Percentiles rank a stretch among this genome's conserved stretches.
Conservation (phyloP, 2,113 vertebrate species). For the Rhea americana region DNA sequence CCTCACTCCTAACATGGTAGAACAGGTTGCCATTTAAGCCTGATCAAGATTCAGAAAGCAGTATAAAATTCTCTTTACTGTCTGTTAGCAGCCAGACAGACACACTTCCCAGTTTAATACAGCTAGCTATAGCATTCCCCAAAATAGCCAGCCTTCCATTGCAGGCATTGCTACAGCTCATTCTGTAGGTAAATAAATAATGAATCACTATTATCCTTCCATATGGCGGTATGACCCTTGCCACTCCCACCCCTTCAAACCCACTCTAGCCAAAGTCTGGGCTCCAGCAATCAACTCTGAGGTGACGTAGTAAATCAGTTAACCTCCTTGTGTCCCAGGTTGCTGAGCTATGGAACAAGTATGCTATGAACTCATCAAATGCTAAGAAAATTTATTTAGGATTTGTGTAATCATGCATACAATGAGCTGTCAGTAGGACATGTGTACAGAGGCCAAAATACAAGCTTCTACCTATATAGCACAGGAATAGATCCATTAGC, state of each 20-base stretch:
- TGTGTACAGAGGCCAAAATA: neutral
- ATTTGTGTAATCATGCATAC: neutral
- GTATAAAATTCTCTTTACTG: neutral
- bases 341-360: neutral
- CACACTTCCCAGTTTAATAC: neutral
- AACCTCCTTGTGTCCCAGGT: fast-evolving
- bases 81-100: neutral
- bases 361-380: neutral
- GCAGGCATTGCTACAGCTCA: neutral
- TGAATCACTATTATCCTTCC: neutral
- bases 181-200: neutral
- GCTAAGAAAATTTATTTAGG: neutral
- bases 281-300: neutral
- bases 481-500: neutral
- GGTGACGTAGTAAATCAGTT: neutral
- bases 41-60: neutral
- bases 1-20: neutral
- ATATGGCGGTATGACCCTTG: neutral
- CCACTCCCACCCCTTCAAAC: fast-evolving
- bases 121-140: neutral
- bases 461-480: neutral
- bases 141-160: neutral
- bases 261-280: neutral
- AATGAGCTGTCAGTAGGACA: fast-evolving
- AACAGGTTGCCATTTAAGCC: neutral